Conservation (phyloP, 2,888 invertebrate species). For the Platycheirus albimanus region DNA sequence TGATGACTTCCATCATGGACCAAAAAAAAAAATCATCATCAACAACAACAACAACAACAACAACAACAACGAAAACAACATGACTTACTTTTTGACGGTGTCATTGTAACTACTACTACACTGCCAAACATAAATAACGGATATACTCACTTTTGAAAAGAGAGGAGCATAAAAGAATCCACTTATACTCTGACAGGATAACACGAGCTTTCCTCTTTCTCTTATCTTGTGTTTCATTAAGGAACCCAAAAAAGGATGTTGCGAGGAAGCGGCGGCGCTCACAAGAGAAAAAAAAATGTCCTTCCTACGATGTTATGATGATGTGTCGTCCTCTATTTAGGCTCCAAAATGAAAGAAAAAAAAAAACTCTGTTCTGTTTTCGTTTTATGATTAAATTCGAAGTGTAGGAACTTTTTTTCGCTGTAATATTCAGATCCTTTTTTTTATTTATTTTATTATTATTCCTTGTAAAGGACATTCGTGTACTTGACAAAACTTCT, state of each 20-base stretch:
- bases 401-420: constrained; percentile 12
- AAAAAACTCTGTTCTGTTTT: not conserved
- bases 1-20: constrained; percentile 58
- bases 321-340: constrained; percentile 13
- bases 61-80: constrained; percentile 17
- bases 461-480: constrained; percentile 39
- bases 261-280: constrained; percentile 22
- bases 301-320: constrained; percentile 16
- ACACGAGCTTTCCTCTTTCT: constrained; percentile 51
- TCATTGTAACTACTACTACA: constrained; percentile 13
- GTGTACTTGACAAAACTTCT: constrained; percentile 2
- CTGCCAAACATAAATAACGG: constrained; percentile 1
- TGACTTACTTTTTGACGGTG: constrained; percentile 57
- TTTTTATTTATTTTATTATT: too few species aligned
- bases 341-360: not conserved
- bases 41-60: constrained; percentile 10
- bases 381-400: not conserved
- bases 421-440: not conserved
- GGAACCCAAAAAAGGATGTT: constrained; percentile 49
- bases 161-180: constrained; percentile 30
- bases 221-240: constrained; percentile 12
- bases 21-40: too few species aligned
- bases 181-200: constrained; percentile 49
- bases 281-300: constrained; percentile 11
- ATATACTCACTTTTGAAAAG: constrained; percentile 50